Conservation (phyloP, 2,113 vertebrate genomes). For the Pelvicachromis taeniatus region DNA sequence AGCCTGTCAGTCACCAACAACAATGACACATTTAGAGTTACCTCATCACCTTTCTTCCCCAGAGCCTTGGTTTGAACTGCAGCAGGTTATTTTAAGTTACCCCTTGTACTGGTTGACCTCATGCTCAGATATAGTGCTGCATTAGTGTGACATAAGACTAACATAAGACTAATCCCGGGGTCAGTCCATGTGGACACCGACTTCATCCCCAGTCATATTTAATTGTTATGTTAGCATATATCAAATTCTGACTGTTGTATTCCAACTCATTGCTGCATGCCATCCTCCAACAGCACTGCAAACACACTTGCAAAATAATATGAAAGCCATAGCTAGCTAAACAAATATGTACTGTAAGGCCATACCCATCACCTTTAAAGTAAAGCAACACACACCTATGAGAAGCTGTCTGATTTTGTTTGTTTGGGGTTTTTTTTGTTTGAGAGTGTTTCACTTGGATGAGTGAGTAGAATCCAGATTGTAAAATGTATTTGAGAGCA, state of each 20-base stretch:
- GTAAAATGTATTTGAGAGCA: neutral
- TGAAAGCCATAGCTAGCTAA: neutral
- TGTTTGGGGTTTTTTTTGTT: neutral
- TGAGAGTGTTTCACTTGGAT: neutral
- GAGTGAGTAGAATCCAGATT: neutral
- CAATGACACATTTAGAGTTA: neutral
- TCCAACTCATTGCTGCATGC: neutral
- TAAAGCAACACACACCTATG: neutral
- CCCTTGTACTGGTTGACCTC: neutral
- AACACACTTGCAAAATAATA: neutral
- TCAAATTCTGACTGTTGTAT: neutral
- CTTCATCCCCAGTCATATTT: neutral
- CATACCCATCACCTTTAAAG: neutral
- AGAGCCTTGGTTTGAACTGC: neutral
- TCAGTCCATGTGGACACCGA: neutral
- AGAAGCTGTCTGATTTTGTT: neutral
- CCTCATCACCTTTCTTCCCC: neutral
- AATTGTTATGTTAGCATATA: neutral
- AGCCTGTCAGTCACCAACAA: neutral
- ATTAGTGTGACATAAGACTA: constrained; percentile 14
- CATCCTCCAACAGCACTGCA: neutral
- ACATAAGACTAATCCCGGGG: constrained; percentile 27
- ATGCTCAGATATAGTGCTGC: constrained; percentile 2
- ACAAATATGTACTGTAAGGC: neutral
- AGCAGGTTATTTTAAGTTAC: neutral